Evolutionary conservation across 2,888 invertebrate species (phyloP).

Genomic region (Eumacrocentrus americanus): DNA sequence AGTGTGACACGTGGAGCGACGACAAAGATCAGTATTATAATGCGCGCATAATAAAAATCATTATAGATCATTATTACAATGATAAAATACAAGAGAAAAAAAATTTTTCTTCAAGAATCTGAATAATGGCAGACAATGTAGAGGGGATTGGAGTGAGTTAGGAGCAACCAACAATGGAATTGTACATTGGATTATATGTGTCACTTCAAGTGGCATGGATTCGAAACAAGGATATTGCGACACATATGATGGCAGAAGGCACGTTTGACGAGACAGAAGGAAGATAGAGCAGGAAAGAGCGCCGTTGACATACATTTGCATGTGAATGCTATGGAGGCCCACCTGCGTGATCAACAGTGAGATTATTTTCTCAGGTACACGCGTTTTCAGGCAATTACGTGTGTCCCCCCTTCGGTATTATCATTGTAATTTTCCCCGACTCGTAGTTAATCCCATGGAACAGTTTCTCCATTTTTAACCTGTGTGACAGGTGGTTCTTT

Average conservation of each 20-base stretch:
- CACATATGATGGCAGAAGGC: slow-evolving; percentile 2
- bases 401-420: slow-evolving; percentile 39
- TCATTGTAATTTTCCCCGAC: slow-evolving; percentile 41
- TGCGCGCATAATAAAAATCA: no score
- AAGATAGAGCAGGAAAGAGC: slow-evolving; percentile 31
- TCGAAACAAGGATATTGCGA: slow-evolving; percentile 11
- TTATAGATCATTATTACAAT: no score
- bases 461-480: slow-evolving; percentile 10
- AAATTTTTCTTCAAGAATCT: no score
- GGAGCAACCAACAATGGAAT: neutral
- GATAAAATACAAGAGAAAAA: neutral
- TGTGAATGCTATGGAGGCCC: slow-evolving; percentile 47
- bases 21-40: no score
- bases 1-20: no score
- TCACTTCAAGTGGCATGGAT: neutral
- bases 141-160: slow-evolving; percentile 1
- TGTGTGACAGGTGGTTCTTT: slow-evolving; percentile 28
- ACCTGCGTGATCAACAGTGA: slow-evolving; percentile 38
- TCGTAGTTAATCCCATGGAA: slow-evolving; percentile 33
- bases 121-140: neutral
- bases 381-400: slow-evolving; percentile 48
- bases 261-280: slow-evolving; percentile 19
- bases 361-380: slow-evolving; percentile 52
- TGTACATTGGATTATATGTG: slow-evolving; percentile 1
- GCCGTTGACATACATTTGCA: slow-evolving; percentile 58